Conservation (phyloP, 2,113 vertebrate species). For the Aptenodytes patagonicus region DNA sequence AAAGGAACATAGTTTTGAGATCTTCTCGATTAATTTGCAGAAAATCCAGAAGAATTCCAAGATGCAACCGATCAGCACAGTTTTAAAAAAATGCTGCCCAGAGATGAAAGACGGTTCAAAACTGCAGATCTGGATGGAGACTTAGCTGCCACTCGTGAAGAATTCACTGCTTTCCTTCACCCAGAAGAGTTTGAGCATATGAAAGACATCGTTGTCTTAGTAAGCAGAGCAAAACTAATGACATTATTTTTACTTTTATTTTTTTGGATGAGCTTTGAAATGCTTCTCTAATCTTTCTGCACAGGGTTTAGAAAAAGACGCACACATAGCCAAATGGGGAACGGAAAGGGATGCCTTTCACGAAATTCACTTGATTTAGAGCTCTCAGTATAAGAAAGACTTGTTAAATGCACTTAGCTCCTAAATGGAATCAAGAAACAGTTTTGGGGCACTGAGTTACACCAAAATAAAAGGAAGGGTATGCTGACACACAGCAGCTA, state of each 20-base stretch:
- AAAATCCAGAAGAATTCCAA: slow-evolving; percentile 90
- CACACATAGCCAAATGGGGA: background rate
- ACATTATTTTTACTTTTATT: background rate
- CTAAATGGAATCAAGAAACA: background rate
- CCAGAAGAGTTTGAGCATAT: slow-evolving; percentile 98
- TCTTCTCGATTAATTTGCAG: slow-evolving; percentile 60
- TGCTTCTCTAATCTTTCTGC: background rate
- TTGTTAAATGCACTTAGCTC: background rate
- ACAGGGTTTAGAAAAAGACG: background rate
- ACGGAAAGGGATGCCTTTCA: background rate
- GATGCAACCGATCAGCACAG: slow-evolving; percentile 89
- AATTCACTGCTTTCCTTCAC: slow-evolving; percentile 95
- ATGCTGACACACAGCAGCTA: background rate
- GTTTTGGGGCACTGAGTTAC: background rate
- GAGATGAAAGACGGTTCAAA: slow-evolving; percentile 92
- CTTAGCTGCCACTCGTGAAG: slow-evolving; percentile 84
- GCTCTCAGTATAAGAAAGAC: background rate
- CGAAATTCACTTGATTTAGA: background rate
- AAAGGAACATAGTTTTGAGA: background rate
- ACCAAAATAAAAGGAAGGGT: background rate
- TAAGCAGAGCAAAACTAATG: slow-evolving; percentile 70
- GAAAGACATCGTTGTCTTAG: slow-evolving; percentile 93
- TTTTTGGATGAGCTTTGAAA: background rate
- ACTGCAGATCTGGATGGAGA: slow-evolving; percentile 86
- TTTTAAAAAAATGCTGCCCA: slow-evolving; percentile 97